Evolutionary conservation across 92 coral and sea anemone species (phyloP).

Genomic region (Bergia puertoricense): DNA sequence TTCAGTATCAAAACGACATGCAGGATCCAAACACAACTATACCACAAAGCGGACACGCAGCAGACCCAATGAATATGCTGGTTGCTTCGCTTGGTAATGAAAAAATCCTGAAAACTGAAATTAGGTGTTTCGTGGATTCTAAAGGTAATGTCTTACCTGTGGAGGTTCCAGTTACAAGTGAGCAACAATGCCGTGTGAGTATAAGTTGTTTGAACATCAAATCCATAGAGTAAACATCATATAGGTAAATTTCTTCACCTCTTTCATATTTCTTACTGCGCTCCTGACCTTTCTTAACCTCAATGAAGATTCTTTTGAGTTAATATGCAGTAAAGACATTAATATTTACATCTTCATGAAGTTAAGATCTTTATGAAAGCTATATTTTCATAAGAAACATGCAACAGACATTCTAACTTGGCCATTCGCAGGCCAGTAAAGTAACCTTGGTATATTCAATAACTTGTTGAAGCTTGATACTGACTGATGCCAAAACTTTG

Average conservation of each 20-base stretch:
- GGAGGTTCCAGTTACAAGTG: slow-evolving; percentile 20
- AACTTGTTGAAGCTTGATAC: background rate
- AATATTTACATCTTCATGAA: too few relatives aligned
- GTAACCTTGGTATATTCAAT: background rate
- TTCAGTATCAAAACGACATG: background rate
- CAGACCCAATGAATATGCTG: background rate
- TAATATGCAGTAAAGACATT: too few relatives aligned
- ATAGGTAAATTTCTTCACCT: too few relatives aligned
- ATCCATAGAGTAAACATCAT: slow-evolving; percentile 13
- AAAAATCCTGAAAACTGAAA: slow-evolving; percentile 19
- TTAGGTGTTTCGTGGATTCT: slow-evolving; percentile 29
- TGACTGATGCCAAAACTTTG: background rate
- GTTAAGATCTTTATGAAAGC: background rate
- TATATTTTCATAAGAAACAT: too few relatives aligned
- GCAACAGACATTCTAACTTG: too few relatives aligned
- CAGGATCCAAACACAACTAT: background rate
- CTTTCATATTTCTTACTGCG: too few relatives aligned
- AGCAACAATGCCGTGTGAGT: slow-evolving; percentile 14
- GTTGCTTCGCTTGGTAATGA: background rate
- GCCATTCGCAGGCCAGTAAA: background rate
- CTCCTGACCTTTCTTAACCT: too few relatives aligned
- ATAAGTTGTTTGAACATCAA: background rate
- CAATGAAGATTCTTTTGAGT: too few relatives aligned
- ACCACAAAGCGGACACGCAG: background rate
- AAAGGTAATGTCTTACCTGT: slow-evolving; percentile 28